phyloP scores from a whole-genome alignment of 2,113 vertebrate species.

The Colistium nudipinnis region DNA sequence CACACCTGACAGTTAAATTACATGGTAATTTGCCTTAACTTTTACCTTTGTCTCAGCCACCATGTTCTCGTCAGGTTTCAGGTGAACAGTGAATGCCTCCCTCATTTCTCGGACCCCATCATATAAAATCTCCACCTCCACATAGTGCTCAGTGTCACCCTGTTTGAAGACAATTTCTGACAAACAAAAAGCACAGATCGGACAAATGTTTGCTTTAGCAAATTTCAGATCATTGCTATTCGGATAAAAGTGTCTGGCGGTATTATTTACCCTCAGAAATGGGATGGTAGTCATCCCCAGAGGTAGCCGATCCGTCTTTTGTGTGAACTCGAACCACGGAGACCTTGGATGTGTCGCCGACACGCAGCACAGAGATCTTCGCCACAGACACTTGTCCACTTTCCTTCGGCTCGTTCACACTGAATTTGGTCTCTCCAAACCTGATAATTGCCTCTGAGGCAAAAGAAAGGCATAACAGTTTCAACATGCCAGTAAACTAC shows the following conservation, averaged over 20 bases:
- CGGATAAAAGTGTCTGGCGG: neutral
- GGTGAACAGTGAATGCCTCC: conserved; percentile 94
- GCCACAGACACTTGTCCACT: conserved; percentile 82
- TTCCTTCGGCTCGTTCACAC: conserved; percentile 88
- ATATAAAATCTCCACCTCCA: conserved; percentile 91
- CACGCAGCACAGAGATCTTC: conserved; percentile 88
- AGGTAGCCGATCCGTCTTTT: conserved; percentile 93
- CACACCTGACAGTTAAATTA: conserved; percentile 25
- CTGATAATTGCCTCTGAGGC: conserved; percentile 89
- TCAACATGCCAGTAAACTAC: neutral
- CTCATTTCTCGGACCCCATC: conserved; percentile 93
- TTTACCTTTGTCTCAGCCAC: conserved; percentile 92
- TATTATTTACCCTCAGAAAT: conserved; percentile 90
- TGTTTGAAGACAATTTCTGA: conserved; percentile 92
- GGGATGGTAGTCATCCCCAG: conserved; percentile 95
- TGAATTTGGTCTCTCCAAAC: conserved; percentile 86
- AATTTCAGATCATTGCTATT: neutral
- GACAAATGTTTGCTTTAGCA: conserved; percentile 67
- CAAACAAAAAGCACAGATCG: conserved; percentile 37
- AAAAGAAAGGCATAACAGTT: neutral
- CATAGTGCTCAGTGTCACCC: conserved; percentile 86
- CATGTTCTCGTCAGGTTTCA: conserved; percentile 96
- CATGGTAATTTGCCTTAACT: neutral
- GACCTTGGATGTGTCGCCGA: conserved; percentile 91
- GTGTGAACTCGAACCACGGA: conserved; percentile 94